Conservation (phyloP, 64 coral and sea anemone genomes). For the Montipora capricornis region DNA sequence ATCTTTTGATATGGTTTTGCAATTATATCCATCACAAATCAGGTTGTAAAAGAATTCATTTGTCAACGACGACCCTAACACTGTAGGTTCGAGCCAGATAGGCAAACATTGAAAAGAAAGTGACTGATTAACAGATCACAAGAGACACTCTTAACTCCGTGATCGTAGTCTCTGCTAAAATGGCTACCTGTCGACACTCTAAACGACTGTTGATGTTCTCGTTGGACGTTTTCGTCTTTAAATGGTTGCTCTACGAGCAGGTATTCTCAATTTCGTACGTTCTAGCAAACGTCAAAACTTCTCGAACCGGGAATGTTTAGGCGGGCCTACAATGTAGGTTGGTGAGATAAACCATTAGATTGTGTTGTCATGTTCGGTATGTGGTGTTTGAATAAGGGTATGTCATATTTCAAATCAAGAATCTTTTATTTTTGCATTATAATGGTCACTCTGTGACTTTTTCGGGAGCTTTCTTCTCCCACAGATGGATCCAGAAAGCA, state of each 20-base stretch:
- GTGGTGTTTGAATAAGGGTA: conserved; percentile 5
- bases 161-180: background rate
- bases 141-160: background rate
- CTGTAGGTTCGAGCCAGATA: background rate
- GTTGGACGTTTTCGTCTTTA: background rate
- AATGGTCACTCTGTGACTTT: background rate
- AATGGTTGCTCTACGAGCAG: background rate
- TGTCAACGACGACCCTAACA: background rate
- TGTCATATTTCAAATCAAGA: conserved; percentile 9
- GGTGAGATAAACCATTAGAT: conserved; percentile 2
- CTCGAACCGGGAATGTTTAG: conserved; percentile 41
- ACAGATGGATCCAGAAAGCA: conserved; percentile 11
- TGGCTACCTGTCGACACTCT: conserved; percentile 14
- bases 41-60: background rate
- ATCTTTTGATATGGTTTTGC: background rate
- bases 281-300: conserved; percentile 24
- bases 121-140: background rate
- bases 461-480: background rate
- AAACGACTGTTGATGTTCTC: conserved; percentile 29
- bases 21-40: background rate
- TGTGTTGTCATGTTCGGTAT: background rate
- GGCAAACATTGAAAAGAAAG: background rate
- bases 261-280: background rate
- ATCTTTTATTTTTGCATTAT: background rate
- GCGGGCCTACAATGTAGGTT: background rate